Conservation (phyloP, 2,797 vertebrate genomes). For the Setipinna tenuifilis region DNA sequence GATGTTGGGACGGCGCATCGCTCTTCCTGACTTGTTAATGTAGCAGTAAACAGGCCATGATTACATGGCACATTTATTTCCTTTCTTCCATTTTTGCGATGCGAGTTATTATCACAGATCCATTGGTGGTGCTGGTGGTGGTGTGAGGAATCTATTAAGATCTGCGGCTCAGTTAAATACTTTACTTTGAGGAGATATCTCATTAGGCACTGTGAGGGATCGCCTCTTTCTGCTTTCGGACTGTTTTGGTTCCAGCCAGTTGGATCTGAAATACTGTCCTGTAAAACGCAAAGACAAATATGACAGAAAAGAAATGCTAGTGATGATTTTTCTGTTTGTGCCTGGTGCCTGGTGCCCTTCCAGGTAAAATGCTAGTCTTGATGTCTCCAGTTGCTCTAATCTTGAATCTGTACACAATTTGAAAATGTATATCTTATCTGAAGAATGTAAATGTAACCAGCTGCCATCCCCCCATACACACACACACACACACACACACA, state of each 20-base stretch:
- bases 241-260: background rate
- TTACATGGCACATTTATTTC: constrained; percentile 24
- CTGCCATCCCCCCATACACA: background rate
- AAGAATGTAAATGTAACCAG: constrained; percentile 62
- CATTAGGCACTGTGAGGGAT: background rate
- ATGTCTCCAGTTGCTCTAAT: background rate
- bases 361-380: constrained; percentile 1
- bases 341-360: background rate
- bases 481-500: too few relatives aligned
- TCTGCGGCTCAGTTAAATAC: background rate
- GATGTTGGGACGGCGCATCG: constrained; percentile 34
- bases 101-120: constrained; percentile 2
- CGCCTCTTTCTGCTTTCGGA: background rate
- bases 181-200: background rate
- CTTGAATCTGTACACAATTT: constrained; percentile 50
- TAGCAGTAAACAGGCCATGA: constrained; percentile 11
- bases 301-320: background rate
- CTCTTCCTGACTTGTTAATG: background rate
- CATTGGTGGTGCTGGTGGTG: background rate
- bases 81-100: constrained; percentile 1
- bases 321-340: background rate
- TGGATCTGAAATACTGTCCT: background rate
- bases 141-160: background rate
- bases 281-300: background rate
- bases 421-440: constrained; percentile 57